These are phyloP conservation scores for Cephalotes varians DNA, from an alignment of 2,888 invertebrate species.

Conservation along the genomic window DNA sequence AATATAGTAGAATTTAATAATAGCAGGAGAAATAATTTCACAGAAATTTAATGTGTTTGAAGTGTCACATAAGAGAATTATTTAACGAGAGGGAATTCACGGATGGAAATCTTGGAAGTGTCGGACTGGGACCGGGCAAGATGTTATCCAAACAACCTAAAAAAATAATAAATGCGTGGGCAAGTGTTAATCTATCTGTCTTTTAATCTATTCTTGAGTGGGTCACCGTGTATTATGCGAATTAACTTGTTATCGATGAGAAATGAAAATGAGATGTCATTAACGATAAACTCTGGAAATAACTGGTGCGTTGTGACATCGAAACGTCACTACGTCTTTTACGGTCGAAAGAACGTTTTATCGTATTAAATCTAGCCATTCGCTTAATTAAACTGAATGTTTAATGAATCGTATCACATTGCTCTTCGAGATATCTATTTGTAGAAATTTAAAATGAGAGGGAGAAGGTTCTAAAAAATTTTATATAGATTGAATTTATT, in stretches of 20 bases:
- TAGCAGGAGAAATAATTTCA: not conserved
- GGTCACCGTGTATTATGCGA: not conserved
- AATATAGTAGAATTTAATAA: not conserved
- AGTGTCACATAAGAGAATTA: not conserved
- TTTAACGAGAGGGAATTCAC: not conserved
- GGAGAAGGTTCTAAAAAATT: not conserved
- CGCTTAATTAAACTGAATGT: conserved; percentile 42
- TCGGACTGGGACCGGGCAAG: not conserved
- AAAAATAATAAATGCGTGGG: conserved; percentile 28
- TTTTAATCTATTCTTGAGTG: conserved; percentile 30
- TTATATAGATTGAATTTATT: not conserved
- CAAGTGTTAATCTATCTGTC: not conserved
- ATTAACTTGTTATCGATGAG: conserved; percentile 28
- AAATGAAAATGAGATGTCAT: conserved; percentile 16
- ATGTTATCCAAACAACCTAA: conserved; percentile 2
- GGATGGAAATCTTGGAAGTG: not conserved
- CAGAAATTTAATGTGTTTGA: not conserved
- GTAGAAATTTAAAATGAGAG: not conserved
- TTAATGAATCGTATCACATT: conserved; percentile 21
- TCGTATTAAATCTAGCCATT: conserved; percentile 31
- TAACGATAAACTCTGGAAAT: conserved; percentile 36
- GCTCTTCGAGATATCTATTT: not conserved
- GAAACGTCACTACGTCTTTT: conserved; percentile 27
- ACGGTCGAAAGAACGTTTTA: not conserved
- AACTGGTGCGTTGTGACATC: not conserved